A percentile compares a stretch with the other conserved stretches of the same genome.
Conservation (phyloP, 2,113 vertebrate genomes). For the Tyto alba region DNA sequence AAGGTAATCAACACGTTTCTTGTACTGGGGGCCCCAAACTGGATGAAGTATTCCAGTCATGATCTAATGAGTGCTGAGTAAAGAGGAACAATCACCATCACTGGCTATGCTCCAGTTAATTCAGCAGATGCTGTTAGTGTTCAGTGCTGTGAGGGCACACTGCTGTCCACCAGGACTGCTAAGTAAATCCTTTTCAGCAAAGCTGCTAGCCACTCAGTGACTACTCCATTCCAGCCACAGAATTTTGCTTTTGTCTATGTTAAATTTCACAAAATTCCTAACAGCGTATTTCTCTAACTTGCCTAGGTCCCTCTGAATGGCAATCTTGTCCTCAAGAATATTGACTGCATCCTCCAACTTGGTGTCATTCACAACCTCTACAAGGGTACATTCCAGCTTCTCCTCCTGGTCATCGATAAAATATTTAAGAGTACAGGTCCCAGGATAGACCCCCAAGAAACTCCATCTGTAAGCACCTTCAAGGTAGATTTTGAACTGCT, state of each 20-base stretch:
- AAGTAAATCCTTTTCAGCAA: not conserved
- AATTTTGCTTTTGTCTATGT: not conserved
- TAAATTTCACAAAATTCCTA: not conserved
- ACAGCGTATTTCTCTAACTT: not conserved
- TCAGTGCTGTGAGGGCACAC: not conserved
- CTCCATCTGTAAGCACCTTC: not conserved
- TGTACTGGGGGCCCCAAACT: not conserved
- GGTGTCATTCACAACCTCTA: not conserved
- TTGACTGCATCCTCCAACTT: not conserved
- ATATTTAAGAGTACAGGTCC: not conserved
- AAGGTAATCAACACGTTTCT: not conserved
- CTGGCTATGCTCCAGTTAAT: not conserved
- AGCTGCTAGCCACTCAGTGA: not conserved
- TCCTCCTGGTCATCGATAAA: not conserved
- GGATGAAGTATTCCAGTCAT: not conserved
- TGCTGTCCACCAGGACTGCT: not conserved
- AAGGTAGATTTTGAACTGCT: not conserved
- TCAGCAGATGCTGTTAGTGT: not conserved
- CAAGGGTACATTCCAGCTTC: not conserved
- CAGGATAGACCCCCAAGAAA: not conserved
- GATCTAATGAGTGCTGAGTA: not conserved
- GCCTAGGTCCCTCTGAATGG: not conserved
- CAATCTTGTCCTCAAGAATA: not conserved
- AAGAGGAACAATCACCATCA: not conserved
- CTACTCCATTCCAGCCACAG: not conserved